Base-by-base conservation (phyloP, 2,797 vertebrate species). In the Acrossocheilus fasciatus region DNA sequence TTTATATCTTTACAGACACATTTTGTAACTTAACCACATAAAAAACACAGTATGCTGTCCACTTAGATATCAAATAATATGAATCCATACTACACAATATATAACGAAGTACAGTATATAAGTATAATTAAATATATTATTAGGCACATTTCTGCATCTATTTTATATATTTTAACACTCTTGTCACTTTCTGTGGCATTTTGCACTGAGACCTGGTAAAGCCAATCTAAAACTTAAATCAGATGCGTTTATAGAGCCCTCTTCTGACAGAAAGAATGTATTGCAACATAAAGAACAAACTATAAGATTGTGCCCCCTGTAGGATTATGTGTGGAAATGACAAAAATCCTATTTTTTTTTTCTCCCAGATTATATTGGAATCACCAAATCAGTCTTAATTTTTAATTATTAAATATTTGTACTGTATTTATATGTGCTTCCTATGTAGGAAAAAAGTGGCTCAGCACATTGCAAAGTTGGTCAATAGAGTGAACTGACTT, bases 201-300 rank as follows among this genome's bases (percentile, higher is more conserved):
- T 69, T 39, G 26, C 26, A 34, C 34, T 34, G 34, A 34, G 34
- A 34, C 34, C 34, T 34, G 34, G 34, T 34, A 34, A 34, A n/a
- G n/a, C n/a, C n/a, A n/a, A n/a, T n/a, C 26, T 30, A 64, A 39
- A 69, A 69, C 45, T 68, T 43, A 34, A n/a, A 81, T 81, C 45
- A 50, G 30, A 50, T 36, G 20, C 69, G 30, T 70, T 6, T 39
- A 36, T 54, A 52, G 64, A 36, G 18, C 17, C n/a, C 69, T 83
- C 69, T 45, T 62, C 17, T 73, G 81, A 12, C 11, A 73, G 36
- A 83, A 83, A 73, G 10, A 15, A 30, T 23, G 18, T 10, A 83
- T 74, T 62, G 57, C 41, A 47, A 47, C 41, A 57, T 5, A 10
- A 74, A 83, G 6, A 30, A 4, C 81, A 74, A 9, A 1, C 11